Evolutionary conservation across 2,113 vertebrate genomes (phyloP).

Genomic region (Bettongia penicillata): DNA sequence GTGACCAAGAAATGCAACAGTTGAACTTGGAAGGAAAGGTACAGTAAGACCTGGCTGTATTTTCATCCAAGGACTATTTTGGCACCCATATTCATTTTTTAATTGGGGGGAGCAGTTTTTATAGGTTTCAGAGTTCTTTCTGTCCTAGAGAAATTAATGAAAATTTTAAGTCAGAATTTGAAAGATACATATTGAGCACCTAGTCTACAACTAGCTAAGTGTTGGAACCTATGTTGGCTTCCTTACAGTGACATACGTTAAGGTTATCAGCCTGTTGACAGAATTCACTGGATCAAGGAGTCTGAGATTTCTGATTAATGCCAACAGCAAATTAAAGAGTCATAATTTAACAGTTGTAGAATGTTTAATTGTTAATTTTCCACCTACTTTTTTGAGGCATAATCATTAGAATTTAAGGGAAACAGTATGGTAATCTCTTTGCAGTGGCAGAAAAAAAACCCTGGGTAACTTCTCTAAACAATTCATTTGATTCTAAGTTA

Average conservation of each 20-base stretch:
- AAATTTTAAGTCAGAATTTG: slow-evolving; percentile 33
- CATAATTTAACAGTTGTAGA: background rate
- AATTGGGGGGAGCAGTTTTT: background rate
- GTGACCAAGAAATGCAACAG: slow-evolving; percentile 99
- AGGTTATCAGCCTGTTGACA: background rate
- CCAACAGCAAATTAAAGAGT: background rate
- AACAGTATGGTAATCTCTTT: background rate
- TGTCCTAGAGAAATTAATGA: background rate
- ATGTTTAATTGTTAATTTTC: slow-evolving; percentile 7
- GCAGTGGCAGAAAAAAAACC: background rate
- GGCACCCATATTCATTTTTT: background rate
- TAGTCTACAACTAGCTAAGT: background rate
- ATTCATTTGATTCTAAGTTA: background rate
- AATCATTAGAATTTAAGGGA: slow-evolving; percentile 23
- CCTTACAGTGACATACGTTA: background rate
- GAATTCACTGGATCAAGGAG: background rate
- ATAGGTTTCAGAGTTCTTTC: background rate
- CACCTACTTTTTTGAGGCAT: background rate
- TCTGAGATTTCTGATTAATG: background rate
- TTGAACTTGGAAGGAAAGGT: slow-evolving; percentile 99
- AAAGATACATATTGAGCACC: background rate
- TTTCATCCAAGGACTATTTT: background rate
- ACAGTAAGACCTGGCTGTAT: slow-evolving; percentile 16
- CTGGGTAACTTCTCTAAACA: background rate
- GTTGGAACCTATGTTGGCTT: background rate